Conservation (phyloP, 2,888 invertebrate genomes). For the Dryobotodes eremita region DNA sequence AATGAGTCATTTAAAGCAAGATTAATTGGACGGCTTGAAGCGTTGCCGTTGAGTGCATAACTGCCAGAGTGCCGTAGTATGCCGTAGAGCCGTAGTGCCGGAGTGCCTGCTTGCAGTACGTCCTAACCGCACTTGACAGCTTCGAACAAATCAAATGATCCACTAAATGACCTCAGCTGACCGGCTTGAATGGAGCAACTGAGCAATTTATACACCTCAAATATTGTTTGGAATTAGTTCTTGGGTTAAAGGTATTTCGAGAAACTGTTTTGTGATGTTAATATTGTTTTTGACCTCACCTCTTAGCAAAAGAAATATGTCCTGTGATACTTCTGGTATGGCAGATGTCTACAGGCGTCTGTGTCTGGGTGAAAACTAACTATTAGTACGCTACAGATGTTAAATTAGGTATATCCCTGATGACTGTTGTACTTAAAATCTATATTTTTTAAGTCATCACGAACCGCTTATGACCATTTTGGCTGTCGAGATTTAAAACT, state of each 20-base stretch:
- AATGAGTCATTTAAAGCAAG: constrained; percentile 61
- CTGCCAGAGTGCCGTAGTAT: constrained; percentile 36
- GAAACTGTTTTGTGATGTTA: too few species aligned
- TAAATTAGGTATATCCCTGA: not conserved
- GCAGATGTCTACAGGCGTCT: not conserved
- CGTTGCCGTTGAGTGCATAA: constrained; percentile 61
- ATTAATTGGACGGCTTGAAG: constrained; percentile 63
- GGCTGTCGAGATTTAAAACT: constrained; percentile 19
- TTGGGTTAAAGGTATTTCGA: not conserved
- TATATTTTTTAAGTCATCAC: constrained; percentile 10
- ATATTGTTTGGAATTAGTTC: constrained; percentile 1
- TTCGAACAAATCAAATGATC: constrained; percentile 61
- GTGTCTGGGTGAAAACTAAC: not conserved
- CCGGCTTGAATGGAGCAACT: constrained; percentile 21
- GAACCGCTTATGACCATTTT: constrained; percentile 36
- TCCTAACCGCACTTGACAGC: constrained; percentile 59
- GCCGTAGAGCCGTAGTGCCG: constrained; percentile 5
- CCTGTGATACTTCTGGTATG: not conserved
- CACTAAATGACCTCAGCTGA: constrained; percentile 46
- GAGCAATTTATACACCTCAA: constrained; percentile 14
- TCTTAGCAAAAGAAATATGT: not conserved
- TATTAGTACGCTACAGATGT: not conserved
- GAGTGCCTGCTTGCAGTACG: constrained; percentile 43
- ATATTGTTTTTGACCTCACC: not conserved
- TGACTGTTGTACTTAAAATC: not conserved